Conservation (phyloP, 2,888 invertebrate species). For the Apamea sordens region DNA sequence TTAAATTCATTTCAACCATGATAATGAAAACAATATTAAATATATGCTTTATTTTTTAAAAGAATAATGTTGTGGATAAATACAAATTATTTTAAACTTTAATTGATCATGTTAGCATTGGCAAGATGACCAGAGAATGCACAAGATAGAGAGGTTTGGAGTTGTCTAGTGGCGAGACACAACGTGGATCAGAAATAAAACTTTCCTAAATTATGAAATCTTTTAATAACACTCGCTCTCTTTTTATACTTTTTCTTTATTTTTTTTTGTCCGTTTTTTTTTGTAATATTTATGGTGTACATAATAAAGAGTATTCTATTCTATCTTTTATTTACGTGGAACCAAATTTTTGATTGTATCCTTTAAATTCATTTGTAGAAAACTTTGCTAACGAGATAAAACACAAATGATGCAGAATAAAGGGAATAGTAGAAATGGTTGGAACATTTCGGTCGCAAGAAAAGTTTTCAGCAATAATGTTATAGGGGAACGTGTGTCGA, state of each 20-base stretch:
- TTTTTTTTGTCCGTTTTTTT: too few species aligned
- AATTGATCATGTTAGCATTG: not conserved
- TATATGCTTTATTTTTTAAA: not conserved
- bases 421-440: constrained; percentile 23
- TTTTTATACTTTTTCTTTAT: too few species aligned
- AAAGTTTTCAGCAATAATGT: constrained; percentile 56
- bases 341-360: too few species aligned
- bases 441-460: constrained; percentile 28
- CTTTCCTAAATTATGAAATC: too few species aligned
- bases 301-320: too few species aligned
- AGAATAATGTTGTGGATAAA: not conserved
- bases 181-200: not conserved
- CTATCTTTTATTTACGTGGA: not conserved
- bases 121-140: not conserved
- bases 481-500: constrained; percentile 37
- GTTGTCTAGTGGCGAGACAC: not conserved
- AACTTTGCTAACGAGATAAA: constrained; percentile 15
- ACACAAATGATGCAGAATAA: constrained; percentile 34
- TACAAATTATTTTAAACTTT: not conserved
- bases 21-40: not conserved
- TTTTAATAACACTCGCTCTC: too few species aligned
- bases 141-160: too few species aligned
- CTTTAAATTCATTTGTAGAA: constrained; percentile 26
- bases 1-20: not conserved
- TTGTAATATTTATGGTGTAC: too few species aligned